Conservation (phyloP, 2,888 invertebrate species). For the Keiferia lycopersicella region DNA sequence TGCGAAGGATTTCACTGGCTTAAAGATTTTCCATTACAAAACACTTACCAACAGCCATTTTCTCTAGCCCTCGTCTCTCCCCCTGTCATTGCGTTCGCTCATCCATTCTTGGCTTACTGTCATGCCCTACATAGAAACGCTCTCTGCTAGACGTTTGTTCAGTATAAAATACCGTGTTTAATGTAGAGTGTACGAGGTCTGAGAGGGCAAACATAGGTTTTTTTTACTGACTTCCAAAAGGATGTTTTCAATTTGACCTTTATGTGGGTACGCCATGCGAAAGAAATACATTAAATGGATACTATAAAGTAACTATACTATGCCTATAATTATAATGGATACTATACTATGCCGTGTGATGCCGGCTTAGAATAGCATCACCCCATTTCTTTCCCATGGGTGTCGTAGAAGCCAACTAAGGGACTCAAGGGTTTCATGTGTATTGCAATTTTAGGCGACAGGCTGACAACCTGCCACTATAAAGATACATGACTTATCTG, state of each 20-base stretch:
- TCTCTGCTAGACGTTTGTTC: slow-evolving; percentile 1
- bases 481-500: too few species aligned
- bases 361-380: too few species aligned
- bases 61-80: neutral
- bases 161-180: slow-evolving; percentile 4
- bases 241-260: neutral
- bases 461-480: too few species aligned
- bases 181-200: neutral
- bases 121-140: neutral
- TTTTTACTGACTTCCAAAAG: neutral
- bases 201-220: neutral
- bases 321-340: too few species aligned
- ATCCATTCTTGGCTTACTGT: slow-evolving; percentile 6
- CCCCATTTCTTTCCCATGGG: too few species aligned
- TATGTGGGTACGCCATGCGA: too few species aligned
- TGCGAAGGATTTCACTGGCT: neutral
- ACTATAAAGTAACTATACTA: too few species aligned
- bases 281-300: too few species aligned
- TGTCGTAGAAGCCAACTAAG: too few species aligned
- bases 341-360: too few species aligned
- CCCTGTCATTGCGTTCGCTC: neutral
- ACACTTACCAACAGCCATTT: neutral
- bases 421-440: too few species aligned
- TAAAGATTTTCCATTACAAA: neutral
- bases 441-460: too few species aligned